Base-by-base conservation (phyloP, 2,888 invertebrate genomes). In the Zygogramma bicolorata region DNA sequence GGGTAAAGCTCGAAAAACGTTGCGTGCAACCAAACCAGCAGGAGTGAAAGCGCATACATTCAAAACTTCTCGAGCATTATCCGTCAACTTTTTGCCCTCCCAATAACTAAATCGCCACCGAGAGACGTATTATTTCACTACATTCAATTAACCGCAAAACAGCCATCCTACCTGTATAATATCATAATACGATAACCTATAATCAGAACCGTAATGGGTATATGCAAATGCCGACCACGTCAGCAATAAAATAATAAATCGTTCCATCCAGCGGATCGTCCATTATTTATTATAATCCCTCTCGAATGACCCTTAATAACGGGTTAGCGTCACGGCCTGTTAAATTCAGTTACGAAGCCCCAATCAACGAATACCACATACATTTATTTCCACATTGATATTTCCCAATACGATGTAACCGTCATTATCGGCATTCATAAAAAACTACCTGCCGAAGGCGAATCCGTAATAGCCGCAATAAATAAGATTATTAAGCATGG, bases 161-260 rank as follows among this genome's bases (percentile, higher is more conserved):
- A 57, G 27, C 46, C 18, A 49, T n/a, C 20, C n/a, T 18, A 68
- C 57, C 18, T 29, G 18, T 57, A 62, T 70, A 70, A 70, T 49
- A 42, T 34, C 40, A 75, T 75, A 72, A 75, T 73, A 34, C 63
- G 65, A 62, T 65, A 66, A 65, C 60, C 42, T 46, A 65, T 73
- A 75, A 75, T 75, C 75, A 71, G 34, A 42, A 60, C 72, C 63
- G 67, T 74, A 69, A 75, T 75, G 62, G 74, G 65, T 72, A 71
- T 74, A 76, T 76, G 76, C 76, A 73, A 76, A 76, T 76, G 67
- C 72, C 53, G 70, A 60, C 59, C 70, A 60, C 70, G 65, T 59
- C 70, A 70, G 70, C 72, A 74, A 76, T 76, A 72, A 76, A 76
- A 76, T 76, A 76, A 76, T 76, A 73, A 68, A 76, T 71, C 72